phyloP scores from a whole-genome alignment of 2,888 invertebrate genomes.

The Crocallis elinguaria region DNA sequence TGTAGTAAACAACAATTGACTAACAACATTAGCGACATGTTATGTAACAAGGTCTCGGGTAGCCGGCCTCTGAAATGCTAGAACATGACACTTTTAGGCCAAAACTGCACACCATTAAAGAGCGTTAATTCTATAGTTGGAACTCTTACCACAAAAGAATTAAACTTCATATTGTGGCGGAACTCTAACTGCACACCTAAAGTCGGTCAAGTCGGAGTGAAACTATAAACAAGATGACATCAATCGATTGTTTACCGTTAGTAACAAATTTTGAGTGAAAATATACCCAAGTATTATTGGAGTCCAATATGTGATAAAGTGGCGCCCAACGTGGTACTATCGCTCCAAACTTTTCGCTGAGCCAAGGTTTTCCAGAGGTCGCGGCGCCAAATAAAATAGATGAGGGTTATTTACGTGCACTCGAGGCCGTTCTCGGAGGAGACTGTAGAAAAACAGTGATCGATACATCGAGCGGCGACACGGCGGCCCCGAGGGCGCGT shows the following conservation, averaged over 20 bases:
- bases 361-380: slow-evolving; percentile 56
- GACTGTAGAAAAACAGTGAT: slow-evolving; percentile 67
- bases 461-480: slow-evolving; percentile 69
- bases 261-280: slow-evolving; percentile 1
- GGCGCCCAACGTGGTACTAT: slow-evolving; percentile 51
- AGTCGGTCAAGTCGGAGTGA: too few species aligned
- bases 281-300: slow-evolving; percentile 17
- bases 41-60: too few species aligned
- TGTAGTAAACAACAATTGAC: too few species aligned
- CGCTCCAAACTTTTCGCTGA: slow-evolving; percentile 47
- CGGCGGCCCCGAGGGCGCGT: slow-evolving; percentile 73
- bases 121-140: too few species aligned
- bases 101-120: too few species aligned
- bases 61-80: too few species aligned
- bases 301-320: slow-evolving; percentile 43
- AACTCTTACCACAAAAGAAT: too few species aligned
- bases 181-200: too few species aligned
- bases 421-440: slow-evolving; percentile 59
- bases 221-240: background rate
- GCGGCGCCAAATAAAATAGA: slow-evolving; percentile 57
- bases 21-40: too few species aligned
- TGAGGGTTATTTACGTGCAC: slow-evolving; percentile 71
- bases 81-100: too few species aligned
- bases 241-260: background rate
- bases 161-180: too few species aligned